These are phyloP conservation scores for Cyrtorhinus lividipennis DNA, from an alignment of 1,140 invertebrate genomes.

Conservation along the genomic window DNA sequence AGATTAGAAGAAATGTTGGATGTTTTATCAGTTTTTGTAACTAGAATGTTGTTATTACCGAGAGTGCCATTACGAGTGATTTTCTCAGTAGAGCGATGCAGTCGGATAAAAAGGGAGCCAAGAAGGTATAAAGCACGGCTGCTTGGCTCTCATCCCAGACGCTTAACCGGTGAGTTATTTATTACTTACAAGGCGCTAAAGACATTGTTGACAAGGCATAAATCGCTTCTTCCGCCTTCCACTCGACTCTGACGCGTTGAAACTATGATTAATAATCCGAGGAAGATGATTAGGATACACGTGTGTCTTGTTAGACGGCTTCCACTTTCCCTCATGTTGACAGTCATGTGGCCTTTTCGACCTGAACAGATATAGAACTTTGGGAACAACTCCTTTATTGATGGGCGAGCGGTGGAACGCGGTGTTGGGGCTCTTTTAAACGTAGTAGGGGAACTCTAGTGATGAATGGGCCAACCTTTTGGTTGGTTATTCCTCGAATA, in stretches of 20 bases:
- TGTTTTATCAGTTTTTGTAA: too few species aligned
- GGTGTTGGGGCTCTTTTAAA: background rate
- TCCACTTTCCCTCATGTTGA: background rate
- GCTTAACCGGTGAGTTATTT: background rate
- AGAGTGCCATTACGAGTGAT: too few species aligned
- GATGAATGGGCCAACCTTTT: conserved; percentile 6
- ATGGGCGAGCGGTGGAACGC: background rate
- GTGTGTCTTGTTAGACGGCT: background rate
- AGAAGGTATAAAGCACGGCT: too few species aligned
- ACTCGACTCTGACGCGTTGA: background rate
- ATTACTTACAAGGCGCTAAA: background rate
- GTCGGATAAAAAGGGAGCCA: too few species aligned
- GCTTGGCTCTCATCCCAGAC: too few species aligned
- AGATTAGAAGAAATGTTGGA: too few species aligned
- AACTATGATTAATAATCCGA: background rate
- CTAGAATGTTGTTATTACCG: too few species aligned
- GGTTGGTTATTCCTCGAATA: too few species aligned
- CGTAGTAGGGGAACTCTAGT: background rate
- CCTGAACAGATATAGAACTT: conserved; percentile 7
- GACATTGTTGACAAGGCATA: background rate
- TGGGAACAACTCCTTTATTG: conserved; percentile 6
- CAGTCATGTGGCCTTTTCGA: background rate
- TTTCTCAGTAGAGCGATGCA: too few species aligned
- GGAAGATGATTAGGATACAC: conserved; percentile 1
- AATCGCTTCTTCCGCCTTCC: background rate